Conservation (phyloP, 2,888 invertebrate species). For the Acrocyrtus sp. region DNA sequence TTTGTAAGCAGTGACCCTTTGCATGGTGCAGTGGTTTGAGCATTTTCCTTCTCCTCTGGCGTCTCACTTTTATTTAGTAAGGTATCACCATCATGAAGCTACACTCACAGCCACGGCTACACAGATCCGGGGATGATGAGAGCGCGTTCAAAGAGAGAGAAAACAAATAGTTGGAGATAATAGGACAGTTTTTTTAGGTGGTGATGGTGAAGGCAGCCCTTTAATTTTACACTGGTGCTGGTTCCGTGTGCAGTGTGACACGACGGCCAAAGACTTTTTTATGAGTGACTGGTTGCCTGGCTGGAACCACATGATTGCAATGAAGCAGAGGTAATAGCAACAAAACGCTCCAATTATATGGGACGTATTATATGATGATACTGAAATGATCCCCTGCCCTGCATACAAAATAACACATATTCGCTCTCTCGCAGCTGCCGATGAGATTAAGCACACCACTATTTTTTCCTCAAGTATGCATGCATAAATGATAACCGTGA, state of each 20-base stretch:
- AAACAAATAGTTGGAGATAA: not conserved
- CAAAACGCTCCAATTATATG: not conserved
- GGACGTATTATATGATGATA: too few relatives aligned
- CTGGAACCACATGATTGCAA: slow-evolving; percentile 21
- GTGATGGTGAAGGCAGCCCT: too few relatives aligned
- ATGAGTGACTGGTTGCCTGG: not conserved
- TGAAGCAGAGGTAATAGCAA: not conserved
- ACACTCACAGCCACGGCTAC: too few relatives aligned
- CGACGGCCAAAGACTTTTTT: not conserved
- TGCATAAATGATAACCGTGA: slow-evolving; percentile 4
- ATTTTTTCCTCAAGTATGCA: not conserved
- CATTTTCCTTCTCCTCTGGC: too few relatives aligned
- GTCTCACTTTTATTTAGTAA: not conserved
- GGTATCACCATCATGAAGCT: too few relatives aligned
- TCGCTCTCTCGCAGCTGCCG: too few relatives aligned
- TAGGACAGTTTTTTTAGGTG: too few relatives aligned
- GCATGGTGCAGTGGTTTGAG: not conserved
- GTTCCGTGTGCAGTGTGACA: too few relatives aligned
- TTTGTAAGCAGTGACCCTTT: not conserved
- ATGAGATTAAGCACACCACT: not conserved
- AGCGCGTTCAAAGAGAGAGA: too few relatives aligned
- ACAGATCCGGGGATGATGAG: not conserved
- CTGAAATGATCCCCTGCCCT: not conserved
- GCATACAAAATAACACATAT: not conserved
- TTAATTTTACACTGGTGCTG: not conserved